Percentiles rank a stretch among this genome's conserved stretches.
Evolutionary conservation across 2,888 invertebrate species (phyloP).

Genomic region (Druceiella hillmani): DNA sequence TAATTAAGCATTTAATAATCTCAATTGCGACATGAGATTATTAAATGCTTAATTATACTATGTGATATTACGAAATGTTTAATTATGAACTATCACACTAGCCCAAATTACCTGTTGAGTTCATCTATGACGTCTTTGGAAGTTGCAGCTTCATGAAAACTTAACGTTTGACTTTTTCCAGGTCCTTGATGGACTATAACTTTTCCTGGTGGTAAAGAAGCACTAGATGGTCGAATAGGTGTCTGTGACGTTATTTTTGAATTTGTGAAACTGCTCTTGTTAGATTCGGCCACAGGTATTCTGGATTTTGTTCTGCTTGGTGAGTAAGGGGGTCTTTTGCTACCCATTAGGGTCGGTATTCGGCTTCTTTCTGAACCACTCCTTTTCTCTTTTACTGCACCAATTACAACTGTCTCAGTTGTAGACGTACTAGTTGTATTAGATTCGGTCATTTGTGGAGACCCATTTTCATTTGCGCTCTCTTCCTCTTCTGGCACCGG

Average conservation of each 20-base stretch:
- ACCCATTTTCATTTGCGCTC: slow-evolving; percentile 45
- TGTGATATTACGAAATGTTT: too few relatives aligned
- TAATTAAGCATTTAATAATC: too few relatives aligned
- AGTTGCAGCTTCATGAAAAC: slow-evolving; percentile 68
- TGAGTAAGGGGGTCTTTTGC: slow-evolving; percentile 46
- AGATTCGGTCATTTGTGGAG: slow-evolving; percentile 60
- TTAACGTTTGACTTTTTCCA: slow-evolving; percentile 50
- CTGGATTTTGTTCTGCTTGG: slow-evolving; percentile 39
- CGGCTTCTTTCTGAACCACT: slow-evolving; percentile 50
- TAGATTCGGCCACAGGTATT: slow-evolving; percentile 39
- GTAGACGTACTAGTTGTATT: slow-evolving; percentile 63
- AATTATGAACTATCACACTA: too few relatives aligned
- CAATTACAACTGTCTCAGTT: slow-evolving; percentile 65
- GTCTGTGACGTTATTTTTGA: slow-evolving; percentile 24
- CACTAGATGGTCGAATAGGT: background rate
- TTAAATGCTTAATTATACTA: too few relatives aligned
- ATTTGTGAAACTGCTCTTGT: slow-evolving; percentile 23
- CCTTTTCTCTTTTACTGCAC: slow-evolving; percentile 47
- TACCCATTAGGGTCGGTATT: slow-evolving; percentile 49
- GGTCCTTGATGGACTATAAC: slow-evolving; percentile 49
- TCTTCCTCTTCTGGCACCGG: slow-evolving; percentile 60
- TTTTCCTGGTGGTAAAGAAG: slow-evolving; percentile 30
- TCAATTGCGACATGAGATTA: too few relatives aligned
- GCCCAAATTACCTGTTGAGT: slow-evolving; percentile 58
- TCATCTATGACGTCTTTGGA: slow-evolving; percentile 74